Evolutionary conservation across 35 echinoderm and acorn worm genomes (phyloP).

Genomic region (Strongylocentrotus purpuratus): DNA sequence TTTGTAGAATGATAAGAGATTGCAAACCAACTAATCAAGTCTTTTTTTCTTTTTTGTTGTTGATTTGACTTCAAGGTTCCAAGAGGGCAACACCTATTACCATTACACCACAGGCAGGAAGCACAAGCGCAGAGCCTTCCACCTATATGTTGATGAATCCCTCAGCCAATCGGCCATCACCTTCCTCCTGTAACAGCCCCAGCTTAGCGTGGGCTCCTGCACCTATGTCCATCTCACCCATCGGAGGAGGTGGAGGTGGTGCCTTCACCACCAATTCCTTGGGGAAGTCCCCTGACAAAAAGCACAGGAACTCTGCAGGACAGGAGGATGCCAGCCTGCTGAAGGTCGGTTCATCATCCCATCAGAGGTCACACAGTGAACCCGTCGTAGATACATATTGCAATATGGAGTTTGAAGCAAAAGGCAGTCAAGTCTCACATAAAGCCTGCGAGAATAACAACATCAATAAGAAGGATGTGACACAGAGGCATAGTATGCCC

Average conservation of each 20-base stretch:
- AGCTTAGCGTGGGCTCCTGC: conserved; percentile 26
- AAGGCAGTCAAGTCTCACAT: neutral
- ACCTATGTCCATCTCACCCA: neutral
- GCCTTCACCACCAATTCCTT: neutral
- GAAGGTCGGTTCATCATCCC: neutral
- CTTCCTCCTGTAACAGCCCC: conserved; percentile 27
- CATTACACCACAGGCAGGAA: conserved; percentile 21
- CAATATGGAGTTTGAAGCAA: conserved; percentile 72
- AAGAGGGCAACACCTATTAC: neutral
- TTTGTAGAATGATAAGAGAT: too few species aligned
- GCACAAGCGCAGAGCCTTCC: conserved; percentile 26
- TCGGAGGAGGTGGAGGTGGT: conserved; percentile 12
- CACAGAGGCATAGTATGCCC: neutral
- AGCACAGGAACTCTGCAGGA: conserved; percentile 6
- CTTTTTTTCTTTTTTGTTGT: neutral
- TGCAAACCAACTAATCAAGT: neutral
- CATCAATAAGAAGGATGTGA: neutral
- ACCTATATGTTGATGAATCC: conserved; percentile 62
- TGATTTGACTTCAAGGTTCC: conserved; percentile 29
- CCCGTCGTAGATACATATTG: conserved; percentile 65
- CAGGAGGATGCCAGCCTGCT: neutral
- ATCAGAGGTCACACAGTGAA: conserved; percentile 43
- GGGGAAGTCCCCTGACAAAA: neutral
- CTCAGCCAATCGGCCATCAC: neutral
- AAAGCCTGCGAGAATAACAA: conserved; percentile 29